These are phyloP conservation scores for Plebejus melissa DNA, from an alignment of 2,888 invertebrate species.

Conservation along the genomic window DNA sequence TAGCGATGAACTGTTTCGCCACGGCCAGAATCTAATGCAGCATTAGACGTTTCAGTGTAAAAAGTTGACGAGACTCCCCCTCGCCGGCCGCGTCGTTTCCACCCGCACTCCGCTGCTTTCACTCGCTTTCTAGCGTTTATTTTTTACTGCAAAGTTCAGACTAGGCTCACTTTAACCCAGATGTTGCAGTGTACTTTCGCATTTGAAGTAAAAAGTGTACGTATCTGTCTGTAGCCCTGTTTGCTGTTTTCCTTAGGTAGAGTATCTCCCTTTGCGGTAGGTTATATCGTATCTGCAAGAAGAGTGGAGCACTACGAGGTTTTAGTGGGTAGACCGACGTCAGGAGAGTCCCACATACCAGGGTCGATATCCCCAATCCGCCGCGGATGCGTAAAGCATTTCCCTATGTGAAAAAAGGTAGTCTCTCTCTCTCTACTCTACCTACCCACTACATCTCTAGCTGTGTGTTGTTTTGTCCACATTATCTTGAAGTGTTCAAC, in stretches of 20 bases:
- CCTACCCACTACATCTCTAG: too few relatives aligned
- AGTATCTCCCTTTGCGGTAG: too few relatives aligned
- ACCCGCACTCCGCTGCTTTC: constrained; percentile 20
- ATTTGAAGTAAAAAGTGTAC: neutral
- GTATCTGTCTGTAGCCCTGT: neutral
- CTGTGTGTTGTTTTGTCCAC: too few relatives aligned
- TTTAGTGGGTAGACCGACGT: too few relatives aligned
- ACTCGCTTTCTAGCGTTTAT: constrained; percentile 26
- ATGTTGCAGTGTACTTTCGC: constrained; percentile 20
- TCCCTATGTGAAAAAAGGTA: too few relatives aligned
- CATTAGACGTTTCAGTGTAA: neutral
- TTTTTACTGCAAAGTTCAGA: constrained; percentile 10
- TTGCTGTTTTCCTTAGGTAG: neutral
- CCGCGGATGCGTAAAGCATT: too few relatives aligned
- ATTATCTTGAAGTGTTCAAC: too few relatives aligned
- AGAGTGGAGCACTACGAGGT: too few relatives aligned
- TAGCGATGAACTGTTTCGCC: neutral
- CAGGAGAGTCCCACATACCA: too few relatives aligned
- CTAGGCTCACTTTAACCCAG: constrained; percentile 15
- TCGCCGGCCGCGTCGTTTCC: neutral
- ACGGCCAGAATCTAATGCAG: neutral
- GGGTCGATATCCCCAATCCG: too few relatives aligned
- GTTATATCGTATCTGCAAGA: too few relatives aligned
- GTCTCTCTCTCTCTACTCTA: too few relatives aligned
- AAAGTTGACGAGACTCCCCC: neutral